phyloP scores from a whole-genome alignment of 2,797 vertebrate species.

The Sebastes kiyomatsui region DNA sequence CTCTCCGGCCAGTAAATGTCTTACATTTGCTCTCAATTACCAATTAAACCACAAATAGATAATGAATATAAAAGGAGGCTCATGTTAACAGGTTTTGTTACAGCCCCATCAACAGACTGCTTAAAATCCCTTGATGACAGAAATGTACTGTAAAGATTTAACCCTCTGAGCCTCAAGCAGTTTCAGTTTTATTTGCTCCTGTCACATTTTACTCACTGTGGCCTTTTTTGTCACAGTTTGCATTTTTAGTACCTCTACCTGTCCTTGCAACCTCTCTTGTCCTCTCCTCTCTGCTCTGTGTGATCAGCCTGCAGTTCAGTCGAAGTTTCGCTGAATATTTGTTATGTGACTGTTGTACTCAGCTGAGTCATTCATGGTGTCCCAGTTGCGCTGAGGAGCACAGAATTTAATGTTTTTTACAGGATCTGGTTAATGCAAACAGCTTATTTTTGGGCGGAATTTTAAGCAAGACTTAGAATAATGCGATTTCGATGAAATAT shows the following conservation, averaged over 20 bases:
- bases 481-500: neutral
- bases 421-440: neutral
- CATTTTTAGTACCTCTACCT: neutral
- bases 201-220: neutral
- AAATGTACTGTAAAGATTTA: neutral
- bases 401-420: neutral
- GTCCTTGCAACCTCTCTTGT: too few relatives aligned
- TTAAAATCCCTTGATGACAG: neutral
- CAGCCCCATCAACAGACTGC: neutral
- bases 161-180: neutral
- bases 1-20: neutral
- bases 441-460: neutral
- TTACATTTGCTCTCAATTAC: neutral
- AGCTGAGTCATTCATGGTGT: neutral
- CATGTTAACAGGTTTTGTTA: neutral
- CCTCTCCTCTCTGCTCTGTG: too few relatives aligned
- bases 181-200: neutral
- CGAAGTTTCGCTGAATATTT: neutral
- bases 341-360: neutral
- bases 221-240: neutral
- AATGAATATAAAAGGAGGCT: neutral
- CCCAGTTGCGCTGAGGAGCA: neutral
- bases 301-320: too few relatives aligned
- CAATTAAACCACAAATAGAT: neutral
- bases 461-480: too few relatives aligned